phyloP scores from a whole-genome alignment of 1,140 invertebrate genomes.

The Ooceraea biroi region DNA sequence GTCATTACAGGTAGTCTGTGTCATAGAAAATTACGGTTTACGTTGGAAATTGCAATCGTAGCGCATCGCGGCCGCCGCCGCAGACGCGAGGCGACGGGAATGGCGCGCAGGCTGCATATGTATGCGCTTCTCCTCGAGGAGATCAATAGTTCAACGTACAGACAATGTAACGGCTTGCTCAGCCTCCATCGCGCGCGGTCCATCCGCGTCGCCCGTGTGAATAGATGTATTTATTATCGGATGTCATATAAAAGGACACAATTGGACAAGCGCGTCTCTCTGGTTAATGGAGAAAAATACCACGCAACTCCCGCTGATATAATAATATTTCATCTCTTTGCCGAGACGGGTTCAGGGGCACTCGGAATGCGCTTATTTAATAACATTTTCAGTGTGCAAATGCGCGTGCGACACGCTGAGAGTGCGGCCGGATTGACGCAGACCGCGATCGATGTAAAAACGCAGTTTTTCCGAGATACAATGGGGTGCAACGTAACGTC shows the following conservation, averaged over 20 bases:
- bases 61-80: neutral
- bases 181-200: constrained; percentile 39
- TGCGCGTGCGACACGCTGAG: too few relatives aligned
- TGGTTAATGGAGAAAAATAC: neutral
- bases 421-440: neutral
- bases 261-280: neutral
- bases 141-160: constrained; percentile 86
- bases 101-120: constrained; percentile 16
- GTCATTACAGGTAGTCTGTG: constrained; percentile 19
- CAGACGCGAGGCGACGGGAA: neutral
- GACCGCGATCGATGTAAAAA: constrained; percentile 6
- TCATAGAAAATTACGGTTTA: constrained; percentile 30
- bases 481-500: constrained; percentile 2
- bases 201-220: constrained; percentile 35
- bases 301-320: neutral
- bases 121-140: constrained; percentile 68
- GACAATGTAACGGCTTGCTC: constrained; percentile 75
- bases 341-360: neutral
- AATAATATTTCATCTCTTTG: neutral
- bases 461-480: neutral
- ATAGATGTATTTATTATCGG: constrained; percentile 3
- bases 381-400: constrained; percentile 17
- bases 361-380: neutral
- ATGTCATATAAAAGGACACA: constrained; percentile 7
- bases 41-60: constrained; percentile 46